Percentiles rank a stretch among this genome's conserved stretches.
Conservation (phyloP, 2,888 invertebrate species). For the Exocentrus adspersus region DNA sequence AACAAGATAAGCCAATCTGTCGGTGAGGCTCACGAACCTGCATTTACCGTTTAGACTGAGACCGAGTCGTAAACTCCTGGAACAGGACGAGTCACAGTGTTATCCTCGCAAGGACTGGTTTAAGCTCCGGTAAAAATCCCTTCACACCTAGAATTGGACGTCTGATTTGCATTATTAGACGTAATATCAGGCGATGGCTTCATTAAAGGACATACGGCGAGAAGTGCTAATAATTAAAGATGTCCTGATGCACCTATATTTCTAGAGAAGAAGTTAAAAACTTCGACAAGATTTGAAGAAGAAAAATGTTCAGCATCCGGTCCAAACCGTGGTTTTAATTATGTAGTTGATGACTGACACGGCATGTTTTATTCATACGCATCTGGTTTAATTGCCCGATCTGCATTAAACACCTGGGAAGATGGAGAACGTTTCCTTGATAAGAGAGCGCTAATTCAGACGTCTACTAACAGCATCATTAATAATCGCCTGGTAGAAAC, state of each 20-base stretch:
- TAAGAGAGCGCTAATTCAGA: background rate
- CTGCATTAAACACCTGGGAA: slow-evolving; percentile 3
- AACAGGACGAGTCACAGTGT: slow-evolving; percentile 38
- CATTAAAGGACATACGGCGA: slow-evolving; percentile 1
- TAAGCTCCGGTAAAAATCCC: slow-evolving; percentile 43
- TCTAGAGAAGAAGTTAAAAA: too few species aligned
- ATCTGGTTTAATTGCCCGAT: background rate
- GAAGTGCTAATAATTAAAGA: too few species aligned
- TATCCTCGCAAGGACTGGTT: slow-evolving; percentile 47
- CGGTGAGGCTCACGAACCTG: slow-evolving; percentile 54
- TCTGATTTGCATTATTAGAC: slow-evolving; percentile 46
- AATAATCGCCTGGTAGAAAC: background rate
- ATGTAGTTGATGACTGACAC: background rate
- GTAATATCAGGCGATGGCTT: slow-evolving; percentile 30
- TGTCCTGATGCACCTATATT: too few species aligned
- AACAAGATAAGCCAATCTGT: slow-evolving; percentile 58
- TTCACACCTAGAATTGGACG: slow-evolving; percentile 40
- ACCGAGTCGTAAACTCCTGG: background rate
- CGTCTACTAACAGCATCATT: background rate
- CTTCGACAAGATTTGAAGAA: too few species aligned
- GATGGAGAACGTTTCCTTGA: background rate
- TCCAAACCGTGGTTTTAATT: too few species aligned
- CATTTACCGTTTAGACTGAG: slow-evolving; percentile 44
- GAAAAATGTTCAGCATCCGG: too few species aligned
- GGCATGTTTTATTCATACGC: background rate